These are phyloP conservation scores for Nibea coibor DNA, from an alignment of 2,113 vertebrate species.

Conservation along the genomic window DNA sequence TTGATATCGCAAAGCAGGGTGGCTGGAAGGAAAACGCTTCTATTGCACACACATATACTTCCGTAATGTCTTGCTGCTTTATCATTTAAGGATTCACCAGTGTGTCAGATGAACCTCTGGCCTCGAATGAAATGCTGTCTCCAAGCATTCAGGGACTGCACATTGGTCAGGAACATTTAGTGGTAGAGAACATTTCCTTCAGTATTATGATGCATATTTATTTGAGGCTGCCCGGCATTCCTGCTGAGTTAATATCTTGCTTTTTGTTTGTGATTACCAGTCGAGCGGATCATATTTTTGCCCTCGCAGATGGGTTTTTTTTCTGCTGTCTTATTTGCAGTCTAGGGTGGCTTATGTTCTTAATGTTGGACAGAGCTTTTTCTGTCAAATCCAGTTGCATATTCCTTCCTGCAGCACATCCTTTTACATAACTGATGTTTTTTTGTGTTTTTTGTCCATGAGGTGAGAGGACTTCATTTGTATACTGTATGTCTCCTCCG, in stretches of 20 bases:
- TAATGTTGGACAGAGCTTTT: neutral
- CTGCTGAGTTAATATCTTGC: constrained; percentile 11
- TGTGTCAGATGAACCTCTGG: neutral
- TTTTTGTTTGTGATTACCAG: constrained; percentile 2
- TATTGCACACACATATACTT: neutral
- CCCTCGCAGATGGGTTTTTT: constrained; percentile 3
- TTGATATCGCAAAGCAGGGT: neutral
- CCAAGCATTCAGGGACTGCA: neutral
- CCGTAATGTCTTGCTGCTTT: neutral
- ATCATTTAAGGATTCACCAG: neutral
- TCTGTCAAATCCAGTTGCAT: neutral
- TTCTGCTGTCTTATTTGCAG: neutral
- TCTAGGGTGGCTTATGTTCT: too few species aligned
- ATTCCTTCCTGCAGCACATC: neutral
- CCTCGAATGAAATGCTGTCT: neutral
- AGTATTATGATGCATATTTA: neutral
- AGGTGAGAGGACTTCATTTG: neutral
- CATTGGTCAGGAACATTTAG: neutral
- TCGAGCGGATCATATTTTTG: neutral
- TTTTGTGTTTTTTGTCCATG: neutral
- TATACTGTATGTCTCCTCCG: too few species aligned
- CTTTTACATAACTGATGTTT: neutral
- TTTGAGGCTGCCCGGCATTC: neutral
- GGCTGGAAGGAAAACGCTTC: neutral
- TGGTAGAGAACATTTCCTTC: neutral